These are phyloP conservation scores for Hirundichthys speculiger DNA, from an alignment of 2,113 vertebrate genomes.

Conservation along the genomic window DNA sequence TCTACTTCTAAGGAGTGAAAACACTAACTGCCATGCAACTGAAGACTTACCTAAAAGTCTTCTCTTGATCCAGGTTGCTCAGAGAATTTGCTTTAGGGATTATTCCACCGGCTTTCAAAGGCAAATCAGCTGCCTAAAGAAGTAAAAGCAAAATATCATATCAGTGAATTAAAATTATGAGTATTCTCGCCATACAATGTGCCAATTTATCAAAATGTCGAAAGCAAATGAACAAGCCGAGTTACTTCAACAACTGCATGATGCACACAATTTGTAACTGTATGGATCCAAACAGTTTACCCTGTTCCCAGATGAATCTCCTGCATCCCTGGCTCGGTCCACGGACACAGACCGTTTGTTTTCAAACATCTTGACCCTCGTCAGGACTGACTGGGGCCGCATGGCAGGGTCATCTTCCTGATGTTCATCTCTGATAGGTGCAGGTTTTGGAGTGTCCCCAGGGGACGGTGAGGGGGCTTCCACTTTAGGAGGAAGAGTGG, in stretches of 20 bases:
- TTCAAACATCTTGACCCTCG: slow-evolving; percentile 97
- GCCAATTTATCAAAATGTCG: too few relatives aligned
- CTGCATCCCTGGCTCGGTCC: slow-evolving; percentile 88
- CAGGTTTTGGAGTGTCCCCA: slow-evolving; percentile 70
- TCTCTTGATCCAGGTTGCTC: slow-evolving; percentile 93
- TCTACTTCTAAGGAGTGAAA: background rate
- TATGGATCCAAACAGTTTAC: slow-evolving; percentile 67
- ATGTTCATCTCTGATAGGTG: slow-evolving; percentile 79
- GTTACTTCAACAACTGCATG: background rate
- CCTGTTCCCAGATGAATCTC: slow-evolving; percentile 80
- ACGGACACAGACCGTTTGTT: slow-evolving; percentile 91
- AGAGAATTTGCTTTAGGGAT: slow-evolving; percentile 89
- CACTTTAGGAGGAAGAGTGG: slow-evolving; percentile 80
- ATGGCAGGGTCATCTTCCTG: slow-evolving; percentile 91
- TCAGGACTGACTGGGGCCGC: slow-evolving; percentile 94
- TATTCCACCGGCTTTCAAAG: slow-evolving; percentile 85
- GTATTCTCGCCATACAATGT: background rate
- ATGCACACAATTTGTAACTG: too few relatives aligned
- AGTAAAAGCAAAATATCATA: slow-evolving; percentile 9
- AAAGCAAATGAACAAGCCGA: too few relatives aligned
- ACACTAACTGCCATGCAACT: background rate
- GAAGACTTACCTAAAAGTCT: slow-evolving; percentile 86
- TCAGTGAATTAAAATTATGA: background rate
- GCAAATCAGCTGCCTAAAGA: slow-evolving; percentile 86
- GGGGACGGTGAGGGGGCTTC: slow-evolving; percentile 79